phyloP scores from a whole-genome alignment of 2,113 vertebrate species.

The Ctenodactylus gundi region DNA sequence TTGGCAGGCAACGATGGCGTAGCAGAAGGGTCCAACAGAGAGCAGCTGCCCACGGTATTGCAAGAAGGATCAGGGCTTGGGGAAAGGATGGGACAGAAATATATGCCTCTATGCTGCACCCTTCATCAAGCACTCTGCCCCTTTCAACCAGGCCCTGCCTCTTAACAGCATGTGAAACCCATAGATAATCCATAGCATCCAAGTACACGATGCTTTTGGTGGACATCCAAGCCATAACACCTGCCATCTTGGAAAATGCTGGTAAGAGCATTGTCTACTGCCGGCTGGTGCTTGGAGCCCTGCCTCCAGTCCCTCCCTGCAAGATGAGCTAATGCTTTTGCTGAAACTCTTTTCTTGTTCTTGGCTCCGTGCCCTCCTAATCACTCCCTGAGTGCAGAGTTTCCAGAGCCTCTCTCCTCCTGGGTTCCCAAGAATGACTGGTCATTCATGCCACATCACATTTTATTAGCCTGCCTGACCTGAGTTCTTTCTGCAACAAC shows the following conservation, averaged over 20 bases:
- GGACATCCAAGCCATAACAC: too few species aligned
- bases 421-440: neutral
- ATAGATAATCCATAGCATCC: too few species aligned
- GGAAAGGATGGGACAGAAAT: too few species aligned
- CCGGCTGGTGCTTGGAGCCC: neutral
- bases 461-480: neutral
- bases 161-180: too few species aligned
- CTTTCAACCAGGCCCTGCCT: too few species aligned
- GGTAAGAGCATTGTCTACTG: neutral
- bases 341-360: neutral
- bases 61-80: too few species aligned
- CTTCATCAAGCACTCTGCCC: too few species aligned
- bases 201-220: too few species aligned
- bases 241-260: neutral
- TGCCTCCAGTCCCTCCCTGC: neutral
- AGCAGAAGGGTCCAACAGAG: too few species aligned
- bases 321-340: neutral
- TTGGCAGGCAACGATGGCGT: too few species aligned
- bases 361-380: neutral
- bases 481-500: neutral
- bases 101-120: too few species aligned
- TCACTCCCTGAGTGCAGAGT: neutral
- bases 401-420: neutral
- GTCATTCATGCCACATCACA: neutral
- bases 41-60: too few species aligned